Percentiles rank a stretch among this genome's conserved stretches.
Conservation (phyloP, 92 coral and sea anemone species). For the Diadumene lineata region DNA sequence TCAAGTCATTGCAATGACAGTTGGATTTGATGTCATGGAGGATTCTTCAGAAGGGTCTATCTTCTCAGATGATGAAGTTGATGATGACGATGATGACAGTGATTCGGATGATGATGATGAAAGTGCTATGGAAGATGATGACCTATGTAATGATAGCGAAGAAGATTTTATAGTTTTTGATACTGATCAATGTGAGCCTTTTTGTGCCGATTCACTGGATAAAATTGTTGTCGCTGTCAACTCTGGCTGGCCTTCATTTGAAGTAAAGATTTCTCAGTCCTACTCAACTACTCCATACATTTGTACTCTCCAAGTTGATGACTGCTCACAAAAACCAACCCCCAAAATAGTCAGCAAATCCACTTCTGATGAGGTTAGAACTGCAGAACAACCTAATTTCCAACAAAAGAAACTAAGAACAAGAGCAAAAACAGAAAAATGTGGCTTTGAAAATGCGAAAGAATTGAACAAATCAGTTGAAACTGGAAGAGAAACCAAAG, state of each 20-base stretch:
- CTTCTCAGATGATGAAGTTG: neutral
- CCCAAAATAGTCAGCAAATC: neutral
- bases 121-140: neutral
- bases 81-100: neutral
- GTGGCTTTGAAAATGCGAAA: too few species aligned
- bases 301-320: neutral
- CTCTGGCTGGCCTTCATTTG: neutral
- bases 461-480: too few species aligned
- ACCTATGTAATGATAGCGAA: slow-evolving; percentile 11
- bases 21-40: neutral
- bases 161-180: slow-evolving; percentile 41
- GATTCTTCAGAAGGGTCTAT: neutral
- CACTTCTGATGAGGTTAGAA: neutral
- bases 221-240: neutral
- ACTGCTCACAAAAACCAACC: neutral
- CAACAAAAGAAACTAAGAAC: neutral
- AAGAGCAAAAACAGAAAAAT: neutral
- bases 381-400: neutral
- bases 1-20: slow-evolving; percentile 21
- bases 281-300: neutral
- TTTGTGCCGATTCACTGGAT: slow-evolving; percentile 3
- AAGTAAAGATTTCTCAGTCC: slow-evolving; percentile 11
- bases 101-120: neutral
- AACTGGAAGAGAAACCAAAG: too few species aligned
- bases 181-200: neutral